These are phyloP conservation scores for Pitangus sulphuratus DNA, from an alignment of 2,797 vertebrate species.

Conservation along the genomic window DNA sequence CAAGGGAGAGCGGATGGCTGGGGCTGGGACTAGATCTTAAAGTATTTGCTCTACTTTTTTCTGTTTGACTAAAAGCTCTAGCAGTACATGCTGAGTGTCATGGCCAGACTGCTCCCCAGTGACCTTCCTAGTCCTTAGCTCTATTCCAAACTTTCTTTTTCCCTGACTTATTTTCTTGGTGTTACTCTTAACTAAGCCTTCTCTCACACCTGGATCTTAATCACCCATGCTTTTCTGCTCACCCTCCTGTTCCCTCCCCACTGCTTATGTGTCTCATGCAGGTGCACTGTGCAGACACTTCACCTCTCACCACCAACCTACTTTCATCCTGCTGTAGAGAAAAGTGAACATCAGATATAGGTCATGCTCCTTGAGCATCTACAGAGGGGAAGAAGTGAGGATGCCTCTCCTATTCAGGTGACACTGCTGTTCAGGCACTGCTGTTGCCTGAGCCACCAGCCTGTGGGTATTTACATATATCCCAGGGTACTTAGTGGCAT, in stretches of 20 bases:
- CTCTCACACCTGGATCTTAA: not conserved
- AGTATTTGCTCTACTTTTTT: not conserved
- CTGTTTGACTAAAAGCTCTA: not conserved
- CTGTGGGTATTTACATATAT: not conserved
- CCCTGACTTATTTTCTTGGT: not conserved
- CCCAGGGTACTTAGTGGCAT: not conserved
- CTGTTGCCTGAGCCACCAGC: not conserved
- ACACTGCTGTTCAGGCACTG: not conserved
- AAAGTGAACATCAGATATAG: not conserved
- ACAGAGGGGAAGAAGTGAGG: not conserved
- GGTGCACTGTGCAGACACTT: not conserved
- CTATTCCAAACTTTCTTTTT: not conserved
- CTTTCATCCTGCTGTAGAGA: not conserved
- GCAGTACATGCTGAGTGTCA: not conserved
- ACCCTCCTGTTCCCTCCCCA: not conserved
- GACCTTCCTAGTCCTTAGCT: not conserved
- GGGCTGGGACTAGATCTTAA: not conserved
- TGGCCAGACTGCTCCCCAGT: not conserved
- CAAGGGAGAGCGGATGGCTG: accelerated
- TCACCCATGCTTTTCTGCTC: not conserved
- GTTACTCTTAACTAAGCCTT: not conserved
- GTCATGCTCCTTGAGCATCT: not conserved
- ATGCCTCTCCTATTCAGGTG: not conserved
- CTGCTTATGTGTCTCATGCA: not conserved
- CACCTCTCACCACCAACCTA: not conserved